Conservation (phyloP, 2,797 vertebrate genomes). For the Fistularia tabacaria region DNA sequence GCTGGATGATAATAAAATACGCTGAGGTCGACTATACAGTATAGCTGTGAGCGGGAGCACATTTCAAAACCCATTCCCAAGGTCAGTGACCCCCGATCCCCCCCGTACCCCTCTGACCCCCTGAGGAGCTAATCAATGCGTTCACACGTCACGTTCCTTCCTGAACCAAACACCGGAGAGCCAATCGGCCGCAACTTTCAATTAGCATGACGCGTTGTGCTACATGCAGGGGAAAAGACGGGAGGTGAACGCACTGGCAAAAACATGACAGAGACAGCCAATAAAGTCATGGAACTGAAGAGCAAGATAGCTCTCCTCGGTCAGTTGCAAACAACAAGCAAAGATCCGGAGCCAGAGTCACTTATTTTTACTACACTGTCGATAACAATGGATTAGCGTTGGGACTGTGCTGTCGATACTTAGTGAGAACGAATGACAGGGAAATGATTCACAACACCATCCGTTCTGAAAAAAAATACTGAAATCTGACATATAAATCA, state of each 20-base stretch:
- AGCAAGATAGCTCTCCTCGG: too few species aligned
- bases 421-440: too few species aligned
- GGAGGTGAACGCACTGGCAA: conserved; percentile 4
- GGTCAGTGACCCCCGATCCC: conserved; percentile 25
- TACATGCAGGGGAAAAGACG: not conserved
- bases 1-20: not conserved
- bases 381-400: too few species aligned
- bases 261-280: conserved; percentile 8
- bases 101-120: conserved; percentile 22
- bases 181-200: conserved; percentile 39
- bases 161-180: conserved; percentile 45
- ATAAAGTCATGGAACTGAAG: not conserved
- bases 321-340: too few species aligned
- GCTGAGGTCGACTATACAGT: not conserved
- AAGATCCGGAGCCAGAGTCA: too few species aligned
- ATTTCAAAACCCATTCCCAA: conserved; percentile 21
- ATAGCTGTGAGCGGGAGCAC: not conserved
- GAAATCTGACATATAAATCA: too few species aligned
- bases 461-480: too few species aligned
- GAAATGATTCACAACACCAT: too few species aligned
- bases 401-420: too few species aligned
- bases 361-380: too few species aligned
- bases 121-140: conserved; percentile 48
- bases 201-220: conserved; percentile 14
- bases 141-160: conserved; percentile 27